Evolutionary conservation across 2,113 vertebrate species (phyloP).

Genomic region (Vidua chalybeata): DNA sequence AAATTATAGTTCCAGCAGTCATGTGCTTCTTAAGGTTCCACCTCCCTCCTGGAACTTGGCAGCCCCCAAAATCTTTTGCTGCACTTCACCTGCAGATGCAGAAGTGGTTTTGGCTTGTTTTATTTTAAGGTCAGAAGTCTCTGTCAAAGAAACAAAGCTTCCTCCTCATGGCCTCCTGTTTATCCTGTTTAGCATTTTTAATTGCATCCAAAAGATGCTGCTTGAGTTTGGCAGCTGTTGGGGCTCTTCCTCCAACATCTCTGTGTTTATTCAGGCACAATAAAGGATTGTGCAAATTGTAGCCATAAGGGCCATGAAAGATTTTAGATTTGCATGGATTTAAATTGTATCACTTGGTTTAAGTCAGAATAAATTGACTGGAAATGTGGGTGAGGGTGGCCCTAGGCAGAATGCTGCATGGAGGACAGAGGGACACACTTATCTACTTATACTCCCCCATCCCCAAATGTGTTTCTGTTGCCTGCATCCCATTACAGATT

Average conservation of each 20-base stretch:
- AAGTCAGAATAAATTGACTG: background rate
- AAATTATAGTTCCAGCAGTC: accelerated
- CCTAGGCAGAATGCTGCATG: background rate
- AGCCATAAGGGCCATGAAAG: background rate
- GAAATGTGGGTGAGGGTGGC: background rate
- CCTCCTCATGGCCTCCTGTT: background rate
- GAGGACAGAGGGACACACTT: background rate
- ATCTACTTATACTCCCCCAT: background rate
- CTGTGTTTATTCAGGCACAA: background rate
- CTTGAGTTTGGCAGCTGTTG: background rate
- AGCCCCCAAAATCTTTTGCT: background rate
- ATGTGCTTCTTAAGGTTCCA: background rate
- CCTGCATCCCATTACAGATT: background rate
- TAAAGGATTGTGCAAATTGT: background rate
- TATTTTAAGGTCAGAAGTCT: background rate
- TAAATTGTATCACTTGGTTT: background rate
- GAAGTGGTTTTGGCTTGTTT: background rate
- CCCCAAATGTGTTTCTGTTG: background rate
- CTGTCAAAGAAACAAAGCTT: background rate
- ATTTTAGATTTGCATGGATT: background rate
- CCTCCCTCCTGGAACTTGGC: background rate
- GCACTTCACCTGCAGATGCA: accelerated
- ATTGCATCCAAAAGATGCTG: background rate
- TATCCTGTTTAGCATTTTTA: background rate
- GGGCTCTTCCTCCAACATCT: accelerated